Conservation (phyloP, 1,140 invertebrate species). For the Papilio helenus region DNA sequence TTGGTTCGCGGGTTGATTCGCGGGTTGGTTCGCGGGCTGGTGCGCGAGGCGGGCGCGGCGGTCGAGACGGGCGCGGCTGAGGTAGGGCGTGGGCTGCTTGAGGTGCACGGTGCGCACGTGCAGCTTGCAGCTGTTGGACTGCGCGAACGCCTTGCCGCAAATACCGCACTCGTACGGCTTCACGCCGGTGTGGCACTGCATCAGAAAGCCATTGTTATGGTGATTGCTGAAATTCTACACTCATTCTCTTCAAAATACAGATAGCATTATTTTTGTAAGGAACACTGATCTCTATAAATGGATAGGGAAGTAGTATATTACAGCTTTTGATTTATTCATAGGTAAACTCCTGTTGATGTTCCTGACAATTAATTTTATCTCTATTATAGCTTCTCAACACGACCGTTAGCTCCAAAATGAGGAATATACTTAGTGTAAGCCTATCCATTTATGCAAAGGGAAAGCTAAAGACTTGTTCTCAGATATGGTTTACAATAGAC, state of each 20-base stretch:
- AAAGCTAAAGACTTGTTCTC: too few relatives aligned
- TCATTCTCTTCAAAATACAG: background rate
- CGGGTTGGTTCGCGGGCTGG: background rate
- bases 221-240: background rate
- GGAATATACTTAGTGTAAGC: too few relatives aligned
- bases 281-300: too few relatives aligned
- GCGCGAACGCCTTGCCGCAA: conserved; percentile 89
- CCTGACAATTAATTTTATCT: too few relatives aligned
- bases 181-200: conserved; percentile 86
- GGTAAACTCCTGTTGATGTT: too few relatives aligned
- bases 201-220: background rate
- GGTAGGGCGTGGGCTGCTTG: conserved; percentile 62
- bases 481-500: too few relatives aligned
- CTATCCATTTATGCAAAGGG: too few relatives aligned
- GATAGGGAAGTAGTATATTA: too few relatives aligned
- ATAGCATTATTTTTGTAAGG: background rate
- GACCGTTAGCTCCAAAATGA: too few relatives aligned
- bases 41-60: background rate
- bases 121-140: conserved; percentile 86
- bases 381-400: too few relatives aligned
- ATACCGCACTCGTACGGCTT: conserved; percentile 91
- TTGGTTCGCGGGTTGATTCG: conserved; percentile 8
- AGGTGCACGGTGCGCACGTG: conserved; percentile 70
- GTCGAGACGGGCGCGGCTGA: conserved; percentile 41
- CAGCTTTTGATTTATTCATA: too few relatives aligned